Conservation (phyloP, 2,888 invertebrate genomes). For the Himalopsyche tibetana region DNA sequence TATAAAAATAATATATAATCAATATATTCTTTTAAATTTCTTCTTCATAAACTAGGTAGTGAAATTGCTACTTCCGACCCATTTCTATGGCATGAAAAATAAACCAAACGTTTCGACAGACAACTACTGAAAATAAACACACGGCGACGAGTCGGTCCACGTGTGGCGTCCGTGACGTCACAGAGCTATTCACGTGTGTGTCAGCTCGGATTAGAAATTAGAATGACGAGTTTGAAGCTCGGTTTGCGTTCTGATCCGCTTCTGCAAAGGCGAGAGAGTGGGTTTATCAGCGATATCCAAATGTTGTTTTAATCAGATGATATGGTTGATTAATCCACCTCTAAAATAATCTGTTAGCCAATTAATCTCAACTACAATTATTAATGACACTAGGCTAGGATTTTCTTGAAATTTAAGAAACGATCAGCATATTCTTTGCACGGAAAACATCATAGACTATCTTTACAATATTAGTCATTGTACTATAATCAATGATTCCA, state of each 20-base stretch:
- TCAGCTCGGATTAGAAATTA: constrained; percentile 27
- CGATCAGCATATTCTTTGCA: no score
- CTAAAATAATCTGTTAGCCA: neutral
- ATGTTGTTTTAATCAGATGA: neutral
- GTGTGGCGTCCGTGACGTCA: constrained; percentile 26
- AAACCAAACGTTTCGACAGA: constrained; percentile 4
- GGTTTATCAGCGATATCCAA: neutral
- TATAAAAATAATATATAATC: no score
- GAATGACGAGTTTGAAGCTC: constrained; percentile 3
- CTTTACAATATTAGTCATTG: no score
- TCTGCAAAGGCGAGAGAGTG: constrained; percentile 9
- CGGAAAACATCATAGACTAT: no score
- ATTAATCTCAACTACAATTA: neutral
- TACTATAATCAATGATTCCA: no score
- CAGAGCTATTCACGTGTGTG: constrained; percentile 14
- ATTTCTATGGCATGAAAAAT: constrained; percentile 14
- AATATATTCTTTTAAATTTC: neutral
- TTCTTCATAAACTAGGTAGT: neutral
- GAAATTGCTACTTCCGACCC: constrained; percentile 2
- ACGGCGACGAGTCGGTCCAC: neutral
- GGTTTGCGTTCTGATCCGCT: neutral
- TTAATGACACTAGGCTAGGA: neutral
- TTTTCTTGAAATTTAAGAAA: neutral
- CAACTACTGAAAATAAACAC: constrained; percentile 20
- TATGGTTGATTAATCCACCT: neutral